phyloP scores from a whole-genome alignment of 2,888 invertebrate species.

The Julus scandinavius region DNA sequence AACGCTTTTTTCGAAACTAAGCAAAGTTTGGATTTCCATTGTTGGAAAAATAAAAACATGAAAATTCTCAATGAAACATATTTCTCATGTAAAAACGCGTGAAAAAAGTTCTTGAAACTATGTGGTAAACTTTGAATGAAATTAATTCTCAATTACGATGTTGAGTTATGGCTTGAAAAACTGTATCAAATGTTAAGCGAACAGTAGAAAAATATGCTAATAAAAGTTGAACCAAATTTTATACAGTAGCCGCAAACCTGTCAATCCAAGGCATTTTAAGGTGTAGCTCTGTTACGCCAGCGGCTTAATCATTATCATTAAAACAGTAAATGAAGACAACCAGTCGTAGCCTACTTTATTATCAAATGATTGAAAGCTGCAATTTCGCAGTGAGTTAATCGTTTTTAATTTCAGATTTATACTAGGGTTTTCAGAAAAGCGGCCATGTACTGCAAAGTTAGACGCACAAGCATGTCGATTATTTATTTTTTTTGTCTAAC shows the following conservation, averaged over 20 bases:
- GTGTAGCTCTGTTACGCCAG: background rate
- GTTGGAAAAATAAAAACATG: too few relatives aligned
- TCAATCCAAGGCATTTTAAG: background rate
- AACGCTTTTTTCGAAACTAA: too few relatives aligned
- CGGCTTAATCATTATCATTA: background rate
- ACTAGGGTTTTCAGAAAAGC: background rate
- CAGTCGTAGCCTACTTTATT: background rate
- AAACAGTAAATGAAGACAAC: slow-evolving; percentile 22
- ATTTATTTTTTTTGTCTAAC: too few relatives aligned
- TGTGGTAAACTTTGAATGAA: background rate
- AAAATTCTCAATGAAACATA: too few relatives aligned
- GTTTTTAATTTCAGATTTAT: background rate
- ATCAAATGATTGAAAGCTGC: slow-evolving; percentile 4
- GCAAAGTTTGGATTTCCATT: too few relatives aligned
- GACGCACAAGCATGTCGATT: too few relatives aligned
- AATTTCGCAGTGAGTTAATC: background rate
- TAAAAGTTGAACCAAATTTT: background rate
- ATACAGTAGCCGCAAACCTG: slow-evolving; percentile 31
- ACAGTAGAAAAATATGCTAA: background rate
- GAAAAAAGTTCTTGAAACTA: background rate
- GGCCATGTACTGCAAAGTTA: background rate
- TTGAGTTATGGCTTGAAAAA: background rate
- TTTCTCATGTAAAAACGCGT: too few relatives aligned
- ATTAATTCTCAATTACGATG: background rate
- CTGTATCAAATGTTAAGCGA: background rate